phyloP scores from a whole-genome alignment of 2,888 invertebrate species.

The Druceiella hillmani region DNA sequence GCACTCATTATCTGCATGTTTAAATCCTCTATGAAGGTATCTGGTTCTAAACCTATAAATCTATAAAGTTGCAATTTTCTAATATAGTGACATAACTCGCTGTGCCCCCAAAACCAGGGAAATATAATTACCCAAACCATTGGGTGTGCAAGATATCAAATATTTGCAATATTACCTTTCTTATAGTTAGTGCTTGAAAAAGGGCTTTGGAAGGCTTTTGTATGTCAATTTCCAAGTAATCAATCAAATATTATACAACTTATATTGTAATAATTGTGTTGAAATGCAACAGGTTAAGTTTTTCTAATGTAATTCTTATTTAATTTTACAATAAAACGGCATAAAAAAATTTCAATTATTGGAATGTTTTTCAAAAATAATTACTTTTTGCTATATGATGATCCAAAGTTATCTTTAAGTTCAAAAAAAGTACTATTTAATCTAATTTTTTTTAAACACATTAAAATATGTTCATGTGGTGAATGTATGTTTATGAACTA shows the following conservation, averaged over 20 bases:
- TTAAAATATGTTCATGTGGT: too few relatives aligned
- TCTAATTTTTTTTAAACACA: constrained; percentile 3
- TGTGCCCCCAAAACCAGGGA: constrained; percentile 21
- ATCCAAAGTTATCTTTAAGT: constrained; percentile 7
- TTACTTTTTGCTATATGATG: constrained; percentile 3
- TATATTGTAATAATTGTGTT: constrained; percentile 14
- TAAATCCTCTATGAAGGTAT: constrained; percentile 13
- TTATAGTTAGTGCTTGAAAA: constrained; percentile 20
- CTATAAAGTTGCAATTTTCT: constrained; percentile 15
- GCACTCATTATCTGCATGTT: constrained; percentile 6
- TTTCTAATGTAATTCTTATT: constrained; percentile 12
- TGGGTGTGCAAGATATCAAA: constrained; percentile 21
- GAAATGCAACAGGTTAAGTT: constrained; percentile 16
- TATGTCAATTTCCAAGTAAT: constrained; percentile 25
- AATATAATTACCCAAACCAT: constrained; percentile 21
- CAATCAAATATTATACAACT: constrained; percentile 21
- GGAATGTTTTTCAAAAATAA: constrained; percentile 9
- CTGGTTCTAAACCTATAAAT: constrained; percentile 6
- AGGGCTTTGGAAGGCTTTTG: constrained; percentile 22
- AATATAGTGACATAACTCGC: constrained; percentile 12
- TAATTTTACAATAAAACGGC: constrained; percentile 15
- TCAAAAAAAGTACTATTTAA: background rate
- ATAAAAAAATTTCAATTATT: constrained; percentile 3
- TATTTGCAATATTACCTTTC: constrained; percentile 25
- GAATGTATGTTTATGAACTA: too few relatives aligned